Base-by-base conservation (phyloP, 1,140 invertebrate species). In the Zaprionus gabonicus region DNA sequence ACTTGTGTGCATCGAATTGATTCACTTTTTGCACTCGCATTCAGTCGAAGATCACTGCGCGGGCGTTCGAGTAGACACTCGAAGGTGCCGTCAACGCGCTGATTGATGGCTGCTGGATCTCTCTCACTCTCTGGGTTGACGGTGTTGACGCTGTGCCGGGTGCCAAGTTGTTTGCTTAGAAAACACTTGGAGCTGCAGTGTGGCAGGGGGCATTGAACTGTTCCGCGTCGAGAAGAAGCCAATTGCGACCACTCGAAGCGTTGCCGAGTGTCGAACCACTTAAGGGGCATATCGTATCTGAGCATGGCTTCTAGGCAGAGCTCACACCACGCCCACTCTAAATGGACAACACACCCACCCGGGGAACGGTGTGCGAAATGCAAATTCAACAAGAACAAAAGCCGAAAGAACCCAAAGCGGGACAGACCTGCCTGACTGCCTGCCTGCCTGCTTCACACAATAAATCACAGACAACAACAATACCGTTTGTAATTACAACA, bases 171-270 rank as follows among this genome's bases (percentile, higher is more conserved):
- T 79, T 76, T 79, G 58, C 58, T 62, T 56, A 38, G 44, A 72
- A 67, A 72, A 63, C 53, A 76, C 68, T 60, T 65, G 36, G 63
- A 49, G 60, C 53, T 75, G 72, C 72, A 75, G 46, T 49, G 62
- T 49, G 62, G 13, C 64, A 34, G 55, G 58, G 73, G 41, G 49
- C 77, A 79, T 67, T 79, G 77, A 79, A 79, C 76, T 59, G 25
- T 60, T 31, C 31, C 60, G 44, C 55, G 7, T 44, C 38, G 38
- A 51, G 46, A 70, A 46, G 67, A 66, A 71, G 76, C 72, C 76
- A 76, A 78, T 71, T 80, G 46, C 46, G 63, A 6, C 13, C 68
- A 72, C 74, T 76, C 67, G 38, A 63, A 44, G 60, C 34, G 73
- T 12, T 55, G 51, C 60, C 65, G 25, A 78, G 71, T 70, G 65